Percentiles rank a stretch among this genome's conserved stretches.
phyloP scores from a whole-genome alignment of 2,888 invertebrate genomes.

The Nemurella pictetii region DNA sequence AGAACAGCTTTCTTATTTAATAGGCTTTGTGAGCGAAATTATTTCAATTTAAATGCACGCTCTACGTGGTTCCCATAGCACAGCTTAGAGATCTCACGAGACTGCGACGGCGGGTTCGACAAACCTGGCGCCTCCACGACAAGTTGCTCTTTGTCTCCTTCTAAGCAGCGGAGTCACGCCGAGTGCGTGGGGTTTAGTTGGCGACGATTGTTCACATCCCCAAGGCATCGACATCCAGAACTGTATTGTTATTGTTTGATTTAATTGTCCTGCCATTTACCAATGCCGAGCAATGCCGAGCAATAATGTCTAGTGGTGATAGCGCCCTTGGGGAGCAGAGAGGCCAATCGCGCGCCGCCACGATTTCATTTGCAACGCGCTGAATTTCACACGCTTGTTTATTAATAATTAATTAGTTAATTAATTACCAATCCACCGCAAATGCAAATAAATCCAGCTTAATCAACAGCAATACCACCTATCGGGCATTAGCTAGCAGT shows the following conservation, averaged over 20 bases:
- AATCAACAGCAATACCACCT: not conserved
- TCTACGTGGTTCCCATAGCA: not conserved
- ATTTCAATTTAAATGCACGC: not conserved
- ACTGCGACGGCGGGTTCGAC: not conserved
- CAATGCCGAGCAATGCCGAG: too few relatives aligned
- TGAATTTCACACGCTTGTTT: not conserved
- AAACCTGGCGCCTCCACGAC: not conserved
- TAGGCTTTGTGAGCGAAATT: not conserved
- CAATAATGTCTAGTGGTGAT: not conserved
- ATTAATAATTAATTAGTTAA: not conserved
- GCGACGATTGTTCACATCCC: not conserved
- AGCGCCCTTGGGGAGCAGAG: not conserved
- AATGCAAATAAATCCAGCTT: not conserved
- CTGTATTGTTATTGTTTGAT: not conserved
- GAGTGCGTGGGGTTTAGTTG: not conserved
- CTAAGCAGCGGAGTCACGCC: too few relatives aligned
- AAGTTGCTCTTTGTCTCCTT: not conserved
- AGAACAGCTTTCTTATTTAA: not conserved
- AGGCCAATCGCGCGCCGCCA: not conserved
- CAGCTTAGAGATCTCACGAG: not conserved
- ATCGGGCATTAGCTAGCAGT: not conserved
- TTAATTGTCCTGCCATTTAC: not conserved
- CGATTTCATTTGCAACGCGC: not conserved
- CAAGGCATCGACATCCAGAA: not conserved
- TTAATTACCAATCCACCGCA: not conserved